Conservation (phyloP, 2,113 vertebrate genomes). For the Phaetusa simplex region DNA sequence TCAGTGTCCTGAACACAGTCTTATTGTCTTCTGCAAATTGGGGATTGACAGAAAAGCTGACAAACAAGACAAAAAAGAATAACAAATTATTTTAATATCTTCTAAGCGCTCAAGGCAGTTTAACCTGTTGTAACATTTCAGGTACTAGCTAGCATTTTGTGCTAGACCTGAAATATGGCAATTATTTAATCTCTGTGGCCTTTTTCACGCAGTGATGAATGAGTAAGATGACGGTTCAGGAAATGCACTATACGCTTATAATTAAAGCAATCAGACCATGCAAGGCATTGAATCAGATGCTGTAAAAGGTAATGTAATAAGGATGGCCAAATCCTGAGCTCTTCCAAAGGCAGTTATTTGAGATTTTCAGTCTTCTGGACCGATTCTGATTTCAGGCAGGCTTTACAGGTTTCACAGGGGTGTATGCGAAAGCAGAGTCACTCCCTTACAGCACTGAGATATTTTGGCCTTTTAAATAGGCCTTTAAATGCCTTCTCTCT, state of each 20-base stretch:
- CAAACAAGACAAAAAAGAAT: neutral
- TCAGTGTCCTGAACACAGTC: neutral
- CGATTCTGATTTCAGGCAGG: neutral
- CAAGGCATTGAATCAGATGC: neutral
- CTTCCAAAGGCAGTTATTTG: neutral
- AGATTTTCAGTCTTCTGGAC: neutral
- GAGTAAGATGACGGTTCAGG: neutral
- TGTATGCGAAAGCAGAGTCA: neutral
- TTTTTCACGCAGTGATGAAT: neutral
- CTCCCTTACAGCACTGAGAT: neutral
- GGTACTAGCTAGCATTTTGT: neutral
- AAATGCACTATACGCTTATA: neutral
- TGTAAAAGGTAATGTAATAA: neutral
- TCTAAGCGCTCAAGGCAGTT: neutral
- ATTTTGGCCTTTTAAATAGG: neutral
- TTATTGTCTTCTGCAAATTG: neutral
- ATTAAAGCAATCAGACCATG: neutral
- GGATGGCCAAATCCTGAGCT: neutral
- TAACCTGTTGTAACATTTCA: neutral
- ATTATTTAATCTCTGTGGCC: neutral
- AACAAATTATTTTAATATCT: neutral
- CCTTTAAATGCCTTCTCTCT: neutral
- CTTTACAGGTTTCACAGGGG: neutral
- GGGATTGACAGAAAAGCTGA: neutral
- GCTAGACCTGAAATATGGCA: neutral